Evolutionary conservation across 2,888 invertebrate species (phyloP), one percentile per base, ranked within the genome.

Genomic region (Cecidostiba fungosa): DNA sequence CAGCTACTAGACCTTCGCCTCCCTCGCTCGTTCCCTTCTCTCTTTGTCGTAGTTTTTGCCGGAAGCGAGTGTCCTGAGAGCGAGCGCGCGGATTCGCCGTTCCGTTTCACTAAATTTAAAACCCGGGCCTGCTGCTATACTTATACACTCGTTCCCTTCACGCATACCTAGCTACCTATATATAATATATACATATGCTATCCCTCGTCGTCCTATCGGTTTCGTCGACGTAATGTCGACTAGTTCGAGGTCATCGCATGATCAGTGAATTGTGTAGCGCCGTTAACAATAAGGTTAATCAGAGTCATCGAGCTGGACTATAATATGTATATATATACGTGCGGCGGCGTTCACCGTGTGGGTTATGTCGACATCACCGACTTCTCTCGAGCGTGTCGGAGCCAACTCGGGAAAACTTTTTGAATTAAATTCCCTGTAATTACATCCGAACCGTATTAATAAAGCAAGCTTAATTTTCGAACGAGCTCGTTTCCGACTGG

Each of bases 71-170:
- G 50, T 32, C 69, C 76, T 43, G 72, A n/a, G 72, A 39, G 72
- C 4, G 29, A 10, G 36, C 26, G 50, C 81, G 32, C 76, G 76
- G 76, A 78, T 74, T 77, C 73, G 50, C 66, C 77, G 78, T 85
- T 85, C 82, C 82, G 78, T 79, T 76, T 79, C 77, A 82, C 62
- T 82, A 82, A 85, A 79, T 85, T 82, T 72, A 73, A 77, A 73
- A 73, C 43, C 73, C 82, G 16, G 39, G 10, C 39, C 43, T 10
- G 36, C 36, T 36, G 4, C 36, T 6, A 3, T 36, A 36, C 32
- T 32, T 32, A 32, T 32, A 32, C 3, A 32, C 32, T 32, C 32
- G 32, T 32, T 32, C 32, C 32, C 32, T 32, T 32, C 32, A 3
- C 32, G 1, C 32, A 3, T 32, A 32, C 3, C 32, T 32, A 32